Base-by-base conservation (phyloP, 2,113 vertebrate genomes). In the Lanius ludovicianus region DNA sequence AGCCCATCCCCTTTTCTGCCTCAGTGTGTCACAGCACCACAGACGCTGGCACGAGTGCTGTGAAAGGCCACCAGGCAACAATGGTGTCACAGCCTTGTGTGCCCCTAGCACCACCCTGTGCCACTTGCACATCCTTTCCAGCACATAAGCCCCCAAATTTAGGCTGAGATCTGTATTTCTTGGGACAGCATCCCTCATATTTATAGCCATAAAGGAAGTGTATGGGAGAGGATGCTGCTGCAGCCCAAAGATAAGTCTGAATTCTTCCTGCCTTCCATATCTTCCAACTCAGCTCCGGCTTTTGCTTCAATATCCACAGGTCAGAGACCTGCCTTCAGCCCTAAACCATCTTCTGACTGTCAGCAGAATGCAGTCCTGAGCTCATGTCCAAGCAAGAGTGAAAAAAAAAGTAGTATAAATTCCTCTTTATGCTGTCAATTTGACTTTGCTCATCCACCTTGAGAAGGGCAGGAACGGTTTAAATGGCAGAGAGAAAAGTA, bases 21-120 rank as follows among this genome's bases (percentile, higher is more conserved):
- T 53, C 2, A 0, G 22, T 4, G 3, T 76, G 74, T 46, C 10
- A 11, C 42, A 50, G 74, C 73, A 55, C 44, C 41, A 28, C 7
- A 4, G 63, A 73, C 15, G 24, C 7, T 47, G 56, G 55, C 75
- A 47, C 0, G 0, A 59, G 20, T 10, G 55, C 41, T 4, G 2
- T 2, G 10, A 71, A 19, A 77, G 30, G 25, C 42, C 5, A 3
- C 23, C 4, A 6, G 20, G 37, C 17, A 90, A 25, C 1, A 5
- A n/a, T 1, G 31, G 49, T 2, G 4, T n/a, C 52, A 35, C 27
- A 91, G 70, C 41, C 41, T 42, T 60, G 12, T 35, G 35, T 71
- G 39, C 13, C 49, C 9, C 57, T 30, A 87, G 7, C 14, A 31
- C 31, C 11, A 56, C 28, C 44, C 33, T 1, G 2, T 0, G 0